phyloP scores from a whole-genome alignment of 2,888 invertebrate genomes.

The Dusona sp. region DNA sequence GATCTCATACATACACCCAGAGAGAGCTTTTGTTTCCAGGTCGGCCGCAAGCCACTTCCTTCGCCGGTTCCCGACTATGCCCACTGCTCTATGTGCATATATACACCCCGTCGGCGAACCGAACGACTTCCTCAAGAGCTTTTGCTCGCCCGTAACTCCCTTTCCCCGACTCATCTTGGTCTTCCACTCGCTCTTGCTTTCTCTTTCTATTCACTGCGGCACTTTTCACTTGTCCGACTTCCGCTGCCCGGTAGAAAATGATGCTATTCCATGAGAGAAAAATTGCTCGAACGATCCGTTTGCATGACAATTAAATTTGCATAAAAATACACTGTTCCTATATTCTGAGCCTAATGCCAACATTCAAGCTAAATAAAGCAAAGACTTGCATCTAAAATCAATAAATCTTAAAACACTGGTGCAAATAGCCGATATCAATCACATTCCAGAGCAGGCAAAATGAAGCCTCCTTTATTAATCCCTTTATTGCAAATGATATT shows the following conservation, averaged over 20 bases:
- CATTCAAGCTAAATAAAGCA: background rate
- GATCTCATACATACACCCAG: constrained; percentile 41
- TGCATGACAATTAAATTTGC: constrained; percentile 12
- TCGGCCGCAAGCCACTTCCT: constrained; percentile 67
- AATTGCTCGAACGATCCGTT: constrained; percentile 1
- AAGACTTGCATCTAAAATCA: background rate
- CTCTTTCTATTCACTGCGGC: background rate
- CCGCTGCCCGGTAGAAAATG: constrained; percentile 11
- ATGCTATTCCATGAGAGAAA: constrained; percentile 1
- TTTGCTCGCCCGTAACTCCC: constrained; percentile 42
- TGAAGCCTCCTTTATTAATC: too few species aligned
- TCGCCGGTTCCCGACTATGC: constrained; percentile 58
- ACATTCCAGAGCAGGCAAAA: background rate
- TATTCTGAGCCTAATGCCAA: background rate
- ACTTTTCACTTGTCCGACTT: constrained; percentile 64
- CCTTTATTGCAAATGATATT: background rate
- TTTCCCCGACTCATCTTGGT: constrained; percentile 48
- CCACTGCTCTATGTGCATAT: constrained; percentile 62
- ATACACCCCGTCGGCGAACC: constrained; percentile 52
- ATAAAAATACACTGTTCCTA: constrained; percentile 4
- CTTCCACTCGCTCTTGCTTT: constrained; percentile 60
- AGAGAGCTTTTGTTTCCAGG: constrained; percentile 62
- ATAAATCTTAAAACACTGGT: background rate
- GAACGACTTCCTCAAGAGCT: constrained; percentile 61
- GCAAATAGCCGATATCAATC: background rate